These are phyloP conservation scores for Zhuqinia jingwanae DNA, from an alignment of 2,888 invertebrate species.

Conservation along the genomic window DNA sequence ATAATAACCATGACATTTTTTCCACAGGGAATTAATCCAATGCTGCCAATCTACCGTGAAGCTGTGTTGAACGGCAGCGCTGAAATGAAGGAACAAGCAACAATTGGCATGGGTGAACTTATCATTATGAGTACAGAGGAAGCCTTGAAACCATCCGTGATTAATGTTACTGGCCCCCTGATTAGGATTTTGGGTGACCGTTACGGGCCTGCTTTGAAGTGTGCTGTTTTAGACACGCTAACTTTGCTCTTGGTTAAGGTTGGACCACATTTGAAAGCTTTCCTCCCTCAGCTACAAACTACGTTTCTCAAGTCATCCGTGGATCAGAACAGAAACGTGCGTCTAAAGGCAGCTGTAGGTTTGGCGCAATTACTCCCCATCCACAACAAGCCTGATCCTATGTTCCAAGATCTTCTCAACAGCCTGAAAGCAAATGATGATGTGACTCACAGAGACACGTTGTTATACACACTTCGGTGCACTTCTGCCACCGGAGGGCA, in stretches of 20 bases:
- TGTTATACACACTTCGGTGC: slow-evolving; percentile 93
- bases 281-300: slow-evolving; percentile 98
- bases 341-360: slow-evolving; percentile 94
- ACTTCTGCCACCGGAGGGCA: slow-evolving; percentile 92
- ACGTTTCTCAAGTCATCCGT: slow-evolving; percentile 97
- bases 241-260: slow-evolving; percentile 96
- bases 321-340: slow-evolving; percentile 92
- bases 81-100: slow-evolving; percentile 97
- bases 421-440: slow-evolving; percentile 85
- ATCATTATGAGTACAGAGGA: slow-evolving; percentile 92
- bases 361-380: slow-evolving; percentile 93
- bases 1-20: too few relatives aligned
- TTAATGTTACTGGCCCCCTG: slow-evolving; percentile 98
- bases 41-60: slow-evolving; percentile 97
- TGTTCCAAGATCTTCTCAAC: slow-evolving; percentile 94
- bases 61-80: slow-evolving; percentile 97
- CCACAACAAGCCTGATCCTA: slow-evolving; percentile 95
- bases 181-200: slow-evolving; percentile 98
- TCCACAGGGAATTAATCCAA: slow-evolving; percentile 91
- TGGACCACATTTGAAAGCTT: slow-evolving; percentile 97
- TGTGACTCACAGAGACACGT: slow-evolving; percentile 88
- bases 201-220: slow-evolving; percentile 96
- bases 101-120: slow-evolving; percentile 92
- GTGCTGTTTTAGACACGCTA: slow-evolving; percentile 96
- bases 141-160: slow-evolving; percentile 96